Conservation (phyloP, 2,888 invertebrate genomes). For the Onchidella celtica region DNA sequence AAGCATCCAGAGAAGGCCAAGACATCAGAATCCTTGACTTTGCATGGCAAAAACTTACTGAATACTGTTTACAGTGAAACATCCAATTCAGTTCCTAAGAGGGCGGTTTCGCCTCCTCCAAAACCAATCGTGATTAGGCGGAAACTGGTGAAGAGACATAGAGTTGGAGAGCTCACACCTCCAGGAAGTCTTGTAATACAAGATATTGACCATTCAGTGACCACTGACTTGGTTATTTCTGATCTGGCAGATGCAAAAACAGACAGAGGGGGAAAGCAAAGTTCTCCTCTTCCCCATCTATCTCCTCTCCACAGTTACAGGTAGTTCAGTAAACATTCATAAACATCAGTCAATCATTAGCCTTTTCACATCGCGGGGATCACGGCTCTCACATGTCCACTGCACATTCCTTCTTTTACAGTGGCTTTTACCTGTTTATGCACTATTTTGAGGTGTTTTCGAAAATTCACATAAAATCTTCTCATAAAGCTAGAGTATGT, state of each 20-base stretch:
- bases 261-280: background rate
- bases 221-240: slow-evolving; percentile 20
- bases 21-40: slow-evolving; percentile 19
- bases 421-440: too few relatives aligned
- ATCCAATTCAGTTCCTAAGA: slow-evolving; percentile 2
- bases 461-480: too few relatives aligned
- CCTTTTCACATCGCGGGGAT: too few relatives aligned
- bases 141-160: slow-evolving; percentile 46
- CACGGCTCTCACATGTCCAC: too few relatives aligned
- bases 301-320: background rate
- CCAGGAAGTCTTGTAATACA: slow-evolving; percentile 22
- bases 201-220: slow-evolving; percentile 11
- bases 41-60: slow-evolving; percentile 28
- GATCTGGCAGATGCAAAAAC: slow-evolving; percentile 7
- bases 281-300: slow-evolving; percentile 6
- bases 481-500: too few relatives aligned
- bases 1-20: slow-evolving; percentile 25
- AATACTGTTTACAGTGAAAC: slow-evolving; percentile 9
- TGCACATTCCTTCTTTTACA: too few relatives aligned
- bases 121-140: slow-evolving; percentile 44
- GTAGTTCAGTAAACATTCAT: background rate
- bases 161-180: slow-evolving; percentile 28
- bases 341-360: too few relatives aligned
- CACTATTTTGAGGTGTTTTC: too few relatives aligned
- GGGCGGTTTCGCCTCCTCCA: slow-evolving; percentile 32